Percentiles rank a stretch among this genome's conserved stretches.
Evolutionary conservation across 2,113 vertebrate genomes (phyloP).

Genomic region (Ibidorhyncha struthersii): DNA sequence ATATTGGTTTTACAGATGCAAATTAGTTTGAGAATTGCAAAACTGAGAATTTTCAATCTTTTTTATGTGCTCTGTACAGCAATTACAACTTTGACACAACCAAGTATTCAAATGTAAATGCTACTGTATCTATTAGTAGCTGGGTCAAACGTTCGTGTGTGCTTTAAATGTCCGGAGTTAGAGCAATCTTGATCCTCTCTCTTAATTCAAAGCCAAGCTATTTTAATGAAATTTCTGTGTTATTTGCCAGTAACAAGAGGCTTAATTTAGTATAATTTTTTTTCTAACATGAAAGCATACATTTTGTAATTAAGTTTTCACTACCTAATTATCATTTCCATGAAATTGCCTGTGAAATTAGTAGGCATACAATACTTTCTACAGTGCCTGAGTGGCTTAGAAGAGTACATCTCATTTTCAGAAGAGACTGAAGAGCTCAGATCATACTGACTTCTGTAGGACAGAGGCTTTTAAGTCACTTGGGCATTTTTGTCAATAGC

Average conservation of each 20-base stretch:
- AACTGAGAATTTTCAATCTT: background rate
- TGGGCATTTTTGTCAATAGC: background rate
- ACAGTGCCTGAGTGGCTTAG: background rate
- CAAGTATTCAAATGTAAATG: background rate
- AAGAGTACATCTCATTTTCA: background rate
- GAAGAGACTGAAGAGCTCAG: background rate
- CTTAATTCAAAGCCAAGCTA: constrained; percentile 4
- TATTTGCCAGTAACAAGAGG: constrained; percentile 1
- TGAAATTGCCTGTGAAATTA: constrained; percentile 40
- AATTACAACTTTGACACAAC: background rate
- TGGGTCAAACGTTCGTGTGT: background rate
- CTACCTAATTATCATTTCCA: constrained; percentile 5
- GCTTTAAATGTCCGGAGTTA: background rate
- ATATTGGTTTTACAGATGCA: background rate
- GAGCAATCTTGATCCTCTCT: background rate
- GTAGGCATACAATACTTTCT: background rate
- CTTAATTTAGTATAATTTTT: background rate
- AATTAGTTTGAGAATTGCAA: background rate
- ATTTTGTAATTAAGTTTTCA: constrained; percentile 42
- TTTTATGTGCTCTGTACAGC: background rate
- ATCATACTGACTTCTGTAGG: background rate
- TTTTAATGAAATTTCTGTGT: background rate
- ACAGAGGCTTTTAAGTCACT: background rate
- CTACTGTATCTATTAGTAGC: background rate
- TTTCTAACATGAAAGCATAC: constrained; percentile 34